Evolutionary conservation across 2,113 vertebrate species (phyloP), one percentile per base, ranked within the genome.

Genomic region (Semicossyphus pulcher): DNA sequence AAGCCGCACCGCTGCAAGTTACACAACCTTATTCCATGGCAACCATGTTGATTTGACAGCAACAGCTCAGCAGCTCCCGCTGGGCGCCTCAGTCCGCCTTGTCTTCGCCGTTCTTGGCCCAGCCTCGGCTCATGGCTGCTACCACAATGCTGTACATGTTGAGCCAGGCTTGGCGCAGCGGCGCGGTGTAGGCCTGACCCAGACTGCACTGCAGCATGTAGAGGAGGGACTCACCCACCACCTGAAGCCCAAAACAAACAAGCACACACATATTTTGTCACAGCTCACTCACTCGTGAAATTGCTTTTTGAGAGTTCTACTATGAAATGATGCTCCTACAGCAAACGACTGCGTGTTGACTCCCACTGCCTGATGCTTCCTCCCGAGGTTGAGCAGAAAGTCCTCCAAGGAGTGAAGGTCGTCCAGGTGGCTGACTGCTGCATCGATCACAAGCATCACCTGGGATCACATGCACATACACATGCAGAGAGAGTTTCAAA

Each of bases 391-490:
- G 37, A 93, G 90, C 66, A 98, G 93, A 83, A 96, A 97, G 26
- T 97, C 96, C 56, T 96, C 95, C 92, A 99, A 84, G 5, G 94
- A 92, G 45, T 94, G 92, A 68, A 99, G 91, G 87, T 97, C 93
- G 39, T 99, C 97, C 80, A 97, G 87, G 49, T 97, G 95, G 87
- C 88, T 96, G 79, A 98, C 96, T 0, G 96, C 97, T 1, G 96
- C 93, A 32, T 98, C 97, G 0, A 99, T 96, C 84, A 99, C 97
- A 9, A 97, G 86, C 97, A 99, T 99, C 68, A 98, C 97, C 97
- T 99, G 77, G 20, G 37, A 28, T 60, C 49, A 74, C 14, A 3
- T 3, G n/a, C 4, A 23, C 28, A 41, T 5, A 37, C 31, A 67
- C 12, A 29, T 2, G 28, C 11, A 45, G 31, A 72, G 3, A 37